These are phyloP conservation scores for Hirtodrosophila trivittata DNA, from an alignment of 2,888 invertebrate genomes.

Conservation along the genomic window DNA sequence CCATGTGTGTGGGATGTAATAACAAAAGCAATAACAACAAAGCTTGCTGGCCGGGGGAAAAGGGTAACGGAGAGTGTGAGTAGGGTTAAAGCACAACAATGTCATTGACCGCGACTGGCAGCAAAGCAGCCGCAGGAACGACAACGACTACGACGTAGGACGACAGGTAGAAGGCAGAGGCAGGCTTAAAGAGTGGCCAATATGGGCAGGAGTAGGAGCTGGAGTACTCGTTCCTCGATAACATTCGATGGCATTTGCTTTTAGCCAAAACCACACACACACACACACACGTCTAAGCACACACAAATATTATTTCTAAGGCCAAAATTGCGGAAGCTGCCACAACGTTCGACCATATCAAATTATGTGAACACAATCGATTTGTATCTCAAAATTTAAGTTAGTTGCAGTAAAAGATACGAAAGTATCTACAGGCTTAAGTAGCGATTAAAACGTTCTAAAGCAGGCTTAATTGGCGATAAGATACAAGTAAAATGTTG, in stretches of 20 bases:
- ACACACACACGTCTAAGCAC: not conserved
- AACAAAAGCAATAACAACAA: conserved; percentile 62
- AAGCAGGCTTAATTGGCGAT: no score
- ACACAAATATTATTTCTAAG: conserved; percentile 23
- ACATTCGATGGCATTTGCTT: not conserved
- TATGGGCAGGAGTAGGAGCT: not conserved
- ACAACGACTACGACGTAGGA: not conserved
- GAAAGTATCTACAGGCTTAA: no score
- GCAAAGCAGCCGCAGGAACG: conserved; percentile 17
- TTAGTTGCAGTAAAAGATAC: no score
- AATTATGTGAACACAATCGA: conserved; percentile 16
- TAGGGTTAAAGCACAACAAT: conserved; percentile 22
- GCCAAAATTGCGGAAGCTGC: conserved; percentile 33
- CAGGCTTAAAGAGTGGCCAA: conserved; percentile 21
- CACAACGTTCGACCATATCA: conserved; percentile 13
- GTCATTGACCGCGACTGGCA: conserved; percentile 60
- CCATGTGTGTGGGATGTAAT: conserved; percentile 41
- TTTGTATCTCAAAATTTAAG: not conserved
- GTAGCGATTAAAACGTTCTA: no score
- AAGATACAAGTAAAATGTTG: no score
- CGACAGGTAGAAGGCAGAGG: conserved; percentile 15
- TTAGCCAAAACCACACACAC: conserved; percentile 3
- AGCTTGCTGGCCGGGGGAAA: not conserved
- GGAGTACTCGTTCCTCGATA: no score
- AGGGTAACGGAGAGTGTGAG: not conserved